Evolutionary conservation across 2,797 vertebrate genomes (phyloP).

Genomic region (Sardinella longiceps): DNA sequence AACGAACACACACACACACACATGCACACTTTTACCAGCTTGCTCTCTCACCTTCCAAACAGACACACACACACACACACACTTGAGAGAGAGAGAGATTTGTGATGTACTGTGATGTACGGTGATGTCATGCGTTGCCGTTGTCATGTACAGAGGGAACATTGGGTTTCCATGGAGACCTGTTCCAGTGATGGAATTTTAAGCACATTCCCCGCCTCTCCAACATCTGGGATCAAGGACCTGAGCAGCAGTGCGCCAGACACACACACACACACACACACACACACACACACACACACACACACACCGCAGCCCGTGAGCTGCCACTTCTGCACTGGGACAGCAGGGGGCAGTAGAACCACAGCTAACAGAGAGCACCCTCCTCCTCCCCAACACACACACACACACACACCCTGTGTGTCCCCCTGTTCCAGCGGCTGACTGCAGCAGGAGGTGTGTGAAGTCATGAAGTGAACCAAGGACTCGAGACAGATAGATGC

Average conservation of each 20-base stretch:
- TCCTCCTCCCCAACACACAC: too few relatives aligned
- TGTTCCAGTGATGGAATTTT: not conserved
- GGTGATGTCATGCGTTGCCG: not conserved
- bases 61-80: not conserved
- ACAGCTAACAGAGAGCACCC: slow-evolving; percentile 48
- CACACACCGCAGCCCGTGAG: too few relatives aligned
- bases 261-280: too few relatives aligned
- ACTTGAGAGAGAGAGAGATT: not conserved
- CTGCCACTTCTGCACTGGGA: not conserved
- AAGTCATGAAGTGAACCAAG: slow-evolving; percentile 26
- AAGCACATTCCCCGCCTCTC: not conserved
- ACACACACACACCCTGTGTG: not conserved
- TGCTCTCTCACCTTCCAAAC: too few relatives aligned
- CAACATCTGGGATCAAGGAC: not conserved
- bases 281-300: too few relatives aligned
- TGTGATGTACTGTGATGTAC: not conserved
- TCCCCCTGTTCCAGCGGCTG: slow-evolving; percentile 31
- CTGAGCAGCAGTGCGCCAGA: too few relatives aligned
- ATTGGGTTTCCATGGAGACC: not conserved
- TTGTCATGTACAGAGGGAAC: not conserved
- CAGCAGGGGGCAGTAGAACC: slow-evolving; percentile 75
- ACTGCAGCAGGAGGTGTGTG: slow-evolving; percentile 36
- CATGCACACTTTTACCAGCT: too few relatives aligned
- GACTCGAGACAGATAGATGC: slow-evolving; percentile 43
- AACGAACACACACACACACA: not conserved